Base-by-base conservation (phyloP, 2,888 invertebrate genomes). In the Sphaeridia pumilis region DNA sequence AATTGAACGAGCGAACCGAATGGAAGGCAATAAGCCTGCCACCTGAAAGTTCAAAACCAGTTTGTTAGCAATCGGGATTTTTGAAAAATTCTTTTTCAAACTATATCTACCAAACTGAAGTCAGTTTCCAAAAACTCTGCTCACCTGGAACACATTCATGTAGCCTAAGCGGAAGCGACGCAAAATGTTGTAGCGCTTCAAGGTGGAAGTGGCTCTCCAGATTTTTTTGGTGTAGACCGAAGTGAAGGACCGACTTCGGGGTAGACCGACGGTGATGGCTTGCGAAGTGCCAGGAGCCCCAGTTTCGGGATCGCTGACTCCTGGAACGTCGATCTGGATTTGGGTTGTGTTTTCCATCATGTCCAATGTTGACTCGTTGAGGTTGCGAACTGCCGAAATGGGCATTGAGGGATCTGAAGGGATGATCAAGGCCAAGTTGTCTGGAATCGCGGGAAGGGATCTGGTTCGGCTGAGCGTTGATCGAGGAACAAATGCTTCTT, bases 111-210 rank as follows among this genome's bases (percentile, higher is more conserved):
- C n/a, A n/a, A n/a, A n/a, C n/a, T n/a, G n/a, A n/a, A n/a, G n/a
- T n/a, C n/a, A n/a, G n/a, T n/a, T n/a, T n/a, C n/a, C n/a, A n/a
- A n/a, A n/a, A n/a, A n/a, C n/a, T n/a, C n/a, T n/a, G 46, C 59
- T 60, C 57, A 65, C 65, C 52, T 65, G 65, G 45, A 65, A 65
- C 59, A 62, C 60, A 38, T 65, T 58, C 1, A 59, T 50, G 28
- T 63, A 41, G 1, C 60, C 58, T 46, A 65, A 61, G 50, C 63
- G 65, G 14, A 63, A 55, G 53, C 60, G 61, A 21, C 63, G 48
- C 38, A 65, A 63, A 17, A 65, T 49, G 25, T 62, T 60, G 31
- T 63, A 58, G 45, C 58, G 52, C 12, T 54, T 34, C 21, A 45
- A 14, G 12, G 54, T 34, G 4, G 54, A 52, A 42, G 57, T 49